Evolutionary conservation across 2,888 invertebrate species (phyloP).

Genomic region (Dorcus parallelipipedus): DNA sequence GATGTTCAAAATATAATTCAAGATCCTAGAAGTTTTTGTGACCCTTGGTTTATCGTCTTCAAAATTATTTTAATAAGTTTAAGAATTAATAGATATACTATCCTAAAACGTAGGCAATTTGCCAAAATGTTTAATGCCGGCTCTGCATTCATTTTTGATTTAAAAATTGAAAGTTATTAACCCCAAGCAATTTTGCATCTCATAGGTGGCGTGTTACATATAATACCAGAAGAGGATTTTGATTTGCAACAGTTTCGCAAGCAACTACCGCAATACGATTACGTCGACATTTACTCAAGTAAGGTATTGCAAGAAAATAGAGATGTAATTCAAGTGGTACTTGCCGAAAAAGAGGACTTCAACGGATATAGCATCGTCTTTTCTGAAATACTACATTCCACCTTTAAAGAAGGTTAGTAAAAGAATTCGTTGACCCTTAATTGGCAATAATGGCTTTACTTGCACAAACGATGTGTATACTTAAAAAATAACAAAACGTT

Average conservation of each 20-base stretch:
- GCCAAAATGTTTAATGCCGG: neutral
- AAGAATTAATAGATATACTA: no score
- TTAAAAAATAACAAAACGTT: no score
- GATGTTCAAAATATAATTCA: no score
- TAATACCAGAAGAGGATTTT: conserved; percentile 21
- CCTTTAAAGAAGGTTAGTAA: conserved; percentile 9
- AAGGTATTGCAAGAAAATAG: conserved; percentile 14
- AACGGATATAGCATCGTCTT: conserved; percentile 28
- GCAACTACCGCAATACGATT: conserved; percentile 21
- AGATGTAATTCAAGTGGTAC: conserved; percentile 28
- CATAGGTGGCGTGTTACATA: conserved; percentile 14
- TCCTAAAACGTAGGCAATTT: no score
- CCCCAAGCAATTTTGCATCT: neutral
- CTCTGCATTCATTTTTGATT: conserved; percentile 5
- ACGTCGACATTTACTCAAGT: conserved; percentile 30
- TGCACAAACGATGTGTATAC: neutral
- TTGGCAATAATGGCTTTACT: neutral
- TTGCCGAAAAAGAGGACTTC: conserved; percentile 33
- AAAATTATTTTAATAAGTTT: no score
- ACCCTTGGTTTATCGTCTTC: no score
- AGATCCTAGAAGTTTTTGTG: no score
- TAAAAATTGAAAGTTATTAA: neutral
- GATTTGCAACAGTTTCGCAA: conserved; percentile 20
- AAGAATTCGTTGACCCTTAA: neutral
- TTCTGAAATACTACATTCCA: conserved; percentile 18